Evolutionary conservation across 2,113 vertebrate species (phyloP).

Genomic region (Melozone crissalis): DNA sequence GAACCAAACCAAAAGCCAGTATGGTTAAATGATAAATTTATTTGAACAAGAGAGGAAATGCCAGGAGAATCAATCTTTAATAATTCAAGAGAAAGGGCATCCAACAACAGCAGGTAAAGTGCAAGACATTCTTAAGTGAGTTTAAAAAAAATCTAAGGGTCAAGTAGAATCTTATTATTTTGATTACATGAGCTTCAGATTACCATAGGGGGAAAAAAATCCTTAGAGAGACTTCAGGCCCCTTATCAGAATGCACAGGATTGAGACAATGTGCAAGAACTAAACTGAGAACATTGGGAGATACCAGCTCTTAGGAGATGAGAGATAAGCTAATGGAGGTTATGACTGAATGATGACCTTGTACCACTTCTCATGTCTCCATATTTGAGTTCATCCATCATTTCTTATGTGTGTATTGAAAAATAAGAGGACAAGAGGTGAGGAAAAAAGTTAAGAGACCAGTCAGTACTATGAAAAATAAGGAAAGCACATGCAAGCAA

Average conservation of each 20-base stretch:
- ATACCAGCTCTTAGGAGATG: not conserved
- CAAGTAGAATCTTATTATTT: not conserved
- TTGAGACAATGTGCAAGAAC: not conserved
- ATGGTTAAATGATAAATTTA: not conserved
- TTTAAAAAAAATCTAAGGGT: not conserved
- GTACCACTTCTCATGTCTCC: not conserved
- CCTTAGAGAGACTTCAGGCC: not conserved
- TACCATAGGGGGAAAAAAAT: accelerated
- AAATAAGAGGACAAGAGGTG: not conserved
- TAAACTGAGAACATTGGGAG: not conserved
- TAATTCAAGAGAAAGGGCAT: not conserved
- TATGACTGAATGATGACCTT: not conserved
- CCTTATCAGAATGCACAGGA: not conserved
- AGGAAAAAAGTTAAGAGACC: not conserved
- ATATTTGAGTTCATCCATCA: not conserved
- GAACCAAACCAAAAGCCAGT: not conserved
- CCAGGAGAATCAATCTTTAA: not conserved
- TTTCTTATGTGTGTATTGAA: not conserved
- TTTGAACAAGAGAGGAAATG: not conserved
- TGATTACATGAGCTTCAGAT: not conserved
- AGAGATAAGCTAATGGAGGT: not conserved
- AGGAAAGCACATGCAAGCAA: not conserved
- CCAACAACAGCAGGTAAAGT: not conserved
- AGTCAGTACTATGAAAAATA: not conserved
- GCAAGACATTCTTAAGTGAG: not conserved